Base-by-base conservation (phyloP, 2,113 vertebrate species). In the Hemibagrus wyckioides region DNA sequence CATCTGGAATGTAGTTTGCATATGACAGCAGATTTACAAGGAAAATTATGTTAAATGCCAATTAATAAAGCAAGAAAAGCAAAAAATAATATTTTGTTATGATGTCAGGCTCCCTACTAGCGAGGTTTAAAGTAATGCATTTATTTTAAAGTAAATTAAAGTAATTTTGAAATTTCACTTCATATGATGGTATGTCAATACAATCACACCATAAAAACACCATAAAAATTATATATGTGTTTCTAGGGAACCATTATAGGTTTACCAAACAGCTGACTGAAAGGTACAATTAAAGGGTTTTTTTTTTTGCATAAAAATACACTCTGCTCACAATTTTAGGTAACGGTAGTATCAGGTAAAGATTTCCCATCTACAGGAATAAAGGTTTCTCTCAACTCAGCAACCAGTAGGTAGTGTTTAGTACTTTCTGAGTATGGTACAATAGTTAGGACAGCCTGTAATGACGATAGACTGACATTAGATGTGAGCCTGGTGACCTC, bases 401-500 rank as follows among this genome's bases (percentile, higher is more conserved):
- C 23, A 76, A 19, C 39, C 39, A 44, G 9, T 9, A 52, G 41
- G 25, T 56, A 56, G 3, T 23, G 1, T 33, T 80, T 21, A 80
- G 52, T 15, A 33, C 30, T 56, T 56, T 50, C 25, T 77, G 48
- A 52, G 7, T 21, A 14, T 9, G 41, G 10, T 23, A 76, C 11
- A 76, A 48, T n/a, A n/a, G 10, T 28, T 50, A 48, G 6, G 4
- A 28, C n/a, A 76, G 41, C 6, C 2, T n/a, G 1, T 25, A 28
- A 28, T 28, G 17, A 41, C 3, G 39, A 25, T 5, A 48, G 25
- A n/a, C n/a, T 56, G 50, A 61, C 56, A 33, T 28, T 3, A n/a
- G 36, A 30, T 79, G 30, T 17, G 15, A 86, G 17, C 10, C 41
- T 71, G 86, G 61, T 57, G 92, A 89, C 92, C 90, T 92, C 94